Evolutionary conservation across 2,888 invertebrate genomes (phyloP), one percentile per base, ranked within the genome.

Genomic region (Acrocera orbiculus): DNA sequence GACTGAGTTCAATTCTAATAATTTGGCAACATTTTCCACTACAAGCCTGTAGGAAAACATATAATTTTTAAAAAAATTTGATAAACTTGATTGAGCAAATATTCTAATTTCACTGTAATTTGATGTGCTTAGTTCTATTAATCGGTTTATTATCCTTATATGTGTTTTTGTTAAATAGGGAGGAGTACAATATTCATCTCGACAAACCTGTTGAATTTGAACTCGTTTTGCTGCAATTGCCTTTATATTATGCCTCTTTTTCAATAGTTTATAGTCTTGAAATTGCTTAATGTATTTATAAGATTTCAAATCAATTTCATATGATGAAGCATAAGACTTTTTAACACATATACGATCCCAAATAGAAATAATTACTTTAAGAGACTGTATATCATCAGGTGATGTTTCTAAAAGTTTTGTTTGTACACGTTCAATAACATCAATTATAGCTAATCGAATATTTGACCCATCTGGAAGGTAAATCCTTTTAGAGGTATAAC

Each of bases 321-420:
- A 66, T 4, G 35, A 34, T 10, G 29, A 33, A n/a, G 29, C 33
- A 32, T 39, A 36, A 23, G 37, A 36, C 24, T 37, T 41, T 9
- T 32, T 26, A 16, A 37, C 31, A 24, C 42, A 38, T 9, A 44
- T 32, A 5, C 39, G 32, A 19, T 44, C 45, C 37, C 34, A 64
- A 61, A 64, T 66, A 62, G 56, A 63, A 58, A 40, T 62, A 56
- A 64, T 57, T 46, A 49, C 51, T 39, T 69, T 67, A 27, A 85
- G 65, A 40, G 79, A 75, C 46, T 77, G 75, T 0, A 81, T 85
- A 48, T 89, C 83, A 47, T 87, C 86, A 42, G 80, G 77, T 40
- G 71, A 69, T 33, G 68, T 65, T 6, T 61, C 54, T 34, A 82
- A 56, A 56, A 87, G 63, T 46, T 70, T 67, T 32, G 62, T 65